phyloP scores from a whole-genome alignment of 2,797 vertebrate species.

The Spheniscus humboldti region DNA sequence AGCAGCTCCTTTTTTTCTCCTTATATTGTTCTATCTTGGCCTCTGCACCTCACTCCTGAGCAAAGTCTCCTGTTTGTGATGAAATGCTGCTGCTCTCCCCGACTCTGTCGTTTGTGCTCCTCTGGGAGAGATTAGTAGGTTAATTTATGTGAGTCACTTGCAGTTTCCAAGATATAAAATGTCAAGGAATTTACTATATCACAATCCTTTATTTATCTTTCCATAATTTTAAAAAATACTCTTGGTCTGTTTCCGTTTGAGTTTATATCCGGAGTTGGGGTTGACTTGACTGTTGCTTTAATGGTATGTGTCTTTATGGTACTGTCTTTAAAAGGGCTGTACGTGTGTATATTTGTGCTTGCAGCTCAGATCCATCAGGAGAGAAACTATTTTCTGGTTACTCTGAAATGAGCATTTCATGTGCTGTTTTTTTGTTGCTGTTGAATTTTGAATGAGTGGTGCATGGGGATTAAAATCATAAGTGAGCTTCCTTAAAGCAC shows the following conservation, averaged over 20 bases:
- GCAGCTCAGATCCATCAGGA: not conserved
- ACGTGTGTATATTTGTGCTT: not conserved
- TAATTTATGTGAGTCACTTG: conserved; percentile 21
- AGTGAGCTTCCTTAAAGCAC: not conserved
- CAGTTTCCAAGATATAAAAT: not conserved
- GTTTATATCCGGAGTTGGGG: not conserved
- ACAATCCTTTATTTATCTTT: not conserved
- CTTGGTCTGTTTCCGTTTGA: conserved; percentile 18
- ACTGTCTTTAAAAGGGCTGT: not conserved
- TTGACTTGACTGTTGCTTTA: not conserved
- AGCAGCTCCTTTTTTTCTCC: not conserved
- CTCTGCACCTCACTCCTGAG: not conserved
- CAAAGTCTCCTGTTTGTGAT: not conserved
- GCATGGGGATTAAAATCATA: not conserved
- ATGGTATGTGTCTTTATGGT: not conserved
- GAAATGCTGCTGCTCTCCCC: not conserved
- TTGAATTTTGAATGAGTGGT: not conserved
- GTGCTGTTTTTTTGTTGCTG: not conserved
- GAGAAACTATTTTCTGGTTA: not conserved
- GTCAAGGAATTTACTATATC: not conserved
- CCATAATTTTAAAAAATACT: not conserved
- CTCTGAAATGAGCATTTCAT: not conserved
- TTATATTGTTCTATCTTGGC: not conserved
- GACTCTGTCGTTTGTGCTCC: not conserved
- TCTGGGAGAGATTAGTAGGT: conserved; percentile 3